These are phyloP conservation scores for Stichopus chloronotus DNA, from an alignment of 35 echinoderm and acorn worm species.

Conservation along the genomic window DNA sequence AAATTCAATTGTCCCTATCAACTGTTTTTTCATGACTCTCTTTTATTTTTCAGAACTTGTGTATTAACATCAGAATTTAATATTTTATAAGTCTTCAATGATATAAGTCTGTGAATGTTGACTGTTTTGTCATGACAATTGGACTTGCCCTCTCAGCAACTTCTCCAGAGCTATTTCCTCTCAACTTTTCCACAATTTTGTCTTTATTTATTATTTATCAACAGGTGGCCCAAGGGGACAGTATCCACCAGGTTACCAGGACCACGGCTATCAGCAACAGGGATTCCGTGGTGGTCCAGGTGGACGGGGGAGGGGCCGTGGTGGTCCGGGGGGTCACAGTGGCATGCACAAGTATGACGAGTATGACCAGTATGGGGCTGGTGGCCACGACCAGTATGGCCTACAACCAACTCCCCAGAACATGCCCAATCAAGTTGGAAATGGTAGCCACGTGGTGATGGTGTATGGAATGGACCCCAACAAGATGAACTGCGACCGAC, in stretches of 20 bases:
- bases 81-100: no score
- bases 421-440: slow-evolving; percentile 60
- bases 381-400: slow-evolving; percentile 72
- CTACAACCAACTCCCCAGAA: slow-evolving; percentile 73
- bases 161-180: no score
- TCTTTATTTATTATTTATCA: no score
- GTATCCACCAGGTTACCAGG: neutral
- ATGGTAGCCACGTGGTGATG: slow-evolving; percentile 89
- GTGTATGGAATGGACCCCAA: slow-evolving; percentile 88
- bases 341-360: slow-evolving; percentile 58
- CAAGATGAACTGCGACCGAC: slow-evolving; percentile 98
- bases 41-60: no score
- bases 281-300: slow-evolving; percentile 3
- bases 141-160: no score
- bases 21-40: no score
- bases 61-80: no score
- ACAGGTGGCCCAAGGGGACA: slow-evolving; percentile 41
- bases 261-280: slow-evolving; percentile 46
- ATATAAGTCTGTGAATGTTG: neutral
- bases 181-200: no score
- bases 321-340: slow-evolving; percentile 30
- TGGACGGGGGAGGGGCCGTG: slow-evolving; percentile 50
- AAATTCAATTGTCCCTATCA: no score
- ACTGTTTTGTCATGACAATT: neutral
- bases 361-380: slow-evolving; percentile 51